Conservation (phyloP, 2,113 vertebrate species). For the Salvelinus namaycush region DNA sequence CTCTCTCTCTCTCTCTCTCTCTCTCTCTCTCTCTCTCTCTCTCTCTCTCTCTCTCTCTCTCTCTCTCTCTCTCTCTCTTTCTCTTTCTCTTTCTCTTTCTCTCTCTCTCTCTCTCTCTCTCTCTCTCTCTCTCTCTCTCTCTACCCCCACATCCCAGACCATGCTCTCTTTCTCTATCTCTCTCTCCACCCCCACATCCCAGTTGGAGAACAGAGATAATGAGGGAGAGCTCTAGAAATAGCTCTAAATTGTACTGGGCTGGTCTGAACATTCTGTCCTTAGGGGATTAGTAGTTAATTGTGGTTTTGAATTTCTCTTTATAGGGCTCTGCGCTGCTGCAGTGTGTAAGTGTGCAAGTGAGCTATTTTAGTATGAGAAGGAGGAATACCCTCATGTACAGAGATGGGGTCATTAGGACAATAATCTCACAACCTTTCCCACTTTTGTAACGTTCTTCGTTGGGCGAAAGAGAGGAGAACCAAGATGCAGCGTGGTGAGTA, state of each 20-base stretch:
- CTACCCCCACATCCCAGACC: background rate
- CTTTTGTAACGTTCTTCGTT: too few relatives aligned
- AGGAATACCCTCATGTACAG: background rate
- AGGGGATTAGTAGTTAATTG: constrained; percentile 59
- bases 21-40: background rate
- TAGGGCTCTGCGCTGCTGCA: constrained; percentile 34
- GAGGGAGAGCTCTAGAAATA: constrained; percentile 11
- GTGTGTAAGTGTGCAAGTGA: background rate
- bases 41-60: too few relatives aligned
- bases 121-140: background rate
- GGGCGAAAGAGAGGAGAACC: too few relatives aligned
- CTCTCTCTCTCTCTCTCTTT: background rate
- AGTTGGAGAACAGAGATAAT: background rate
- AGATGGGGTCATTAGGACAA: background rate
- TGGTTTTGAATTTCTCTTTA: constrained; percentile 1
- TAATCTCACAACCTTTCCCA: too few relatives aligned
- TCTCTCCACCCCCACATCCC: too few relatives aligned
- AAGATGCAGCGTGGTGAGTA: too few relatives aligned
- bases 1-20: background rate
- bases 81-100: constrained; percentile 3
- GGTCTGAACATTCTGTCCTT: constrained; percentile 46
- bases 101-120: background rate
- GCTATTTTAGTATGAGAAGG: background rate
- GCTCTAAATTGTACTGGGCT: constrained; percentile 53
- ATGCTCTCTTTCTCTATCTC: too few relatives aligned